phyloP scores from a whole-genome alignment of 2,113 vertebrate genomes.

The Balaeniceps rex region DNA sequence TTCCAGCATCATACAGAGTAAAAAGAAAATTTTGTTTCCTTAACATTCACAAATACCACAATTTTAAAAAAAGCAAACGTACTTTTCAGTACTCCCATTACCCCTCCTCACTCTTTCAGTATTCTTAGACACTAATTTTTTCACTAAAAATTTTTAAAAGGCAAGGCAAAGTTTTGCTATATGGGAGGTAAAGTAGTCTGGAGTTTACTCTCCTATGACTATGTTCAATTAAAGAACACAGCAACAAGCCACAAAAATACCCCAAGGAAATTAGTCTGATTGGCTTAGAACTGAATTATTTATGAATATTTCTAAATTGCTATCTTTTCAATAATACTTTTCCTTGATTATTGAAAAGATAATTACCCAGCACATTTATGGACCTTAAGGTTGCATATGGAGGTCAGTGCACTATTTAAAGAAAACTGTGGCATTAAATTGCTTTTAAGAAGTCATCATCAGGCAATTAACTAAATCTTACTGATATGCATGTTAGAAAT shows the following conservation, averaged over 20 bases:
- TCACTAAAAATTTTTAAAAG: not conserved
- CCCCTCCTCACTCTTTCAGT: not conserved
- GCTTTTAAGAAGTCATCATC: not conserved
- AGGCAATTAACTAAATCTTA: not conserved
- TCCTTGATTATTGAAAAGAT: conserved; percentile 18
- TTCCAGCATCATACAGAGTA: not conserved
- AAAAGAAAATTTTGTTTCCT: not conserved
- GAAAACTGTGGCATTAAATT: not conserved
- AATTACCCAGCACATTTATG: not conserved
- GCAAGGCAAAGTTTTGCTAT: conserved; percentile 7
- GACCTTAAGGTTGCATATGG: conserved; percentile 15
- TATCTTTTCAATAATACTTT: conserved; percentile 3
- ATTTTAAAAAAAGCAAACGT: not conserved
- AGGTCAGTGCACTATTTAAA: conserved; percentile 1
- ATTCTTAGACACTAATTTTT: not conserved
- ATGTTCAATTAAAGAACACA: conserved; percentile 63
- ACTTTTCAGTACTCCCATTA: not conserved
- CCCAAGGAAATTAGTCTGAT: conserved; percentile 54
- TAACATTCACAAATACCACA: not conserved
- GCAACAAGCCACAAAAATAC: conserved; percentile 38
- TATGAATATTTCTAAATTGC: conserved; percentile 40
- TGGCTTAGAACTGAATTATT: conserved; percentile 52
- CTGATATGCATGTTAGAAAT: not conserved
- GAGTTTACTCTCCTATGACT: conserved; percentile 29
- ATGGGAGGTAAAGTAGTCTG: conserved; percentile 22